phyloP scores from a whole-genome alignment of 2,888 invertebrate genomes.

The Liposcelis brunnea region DNA sequence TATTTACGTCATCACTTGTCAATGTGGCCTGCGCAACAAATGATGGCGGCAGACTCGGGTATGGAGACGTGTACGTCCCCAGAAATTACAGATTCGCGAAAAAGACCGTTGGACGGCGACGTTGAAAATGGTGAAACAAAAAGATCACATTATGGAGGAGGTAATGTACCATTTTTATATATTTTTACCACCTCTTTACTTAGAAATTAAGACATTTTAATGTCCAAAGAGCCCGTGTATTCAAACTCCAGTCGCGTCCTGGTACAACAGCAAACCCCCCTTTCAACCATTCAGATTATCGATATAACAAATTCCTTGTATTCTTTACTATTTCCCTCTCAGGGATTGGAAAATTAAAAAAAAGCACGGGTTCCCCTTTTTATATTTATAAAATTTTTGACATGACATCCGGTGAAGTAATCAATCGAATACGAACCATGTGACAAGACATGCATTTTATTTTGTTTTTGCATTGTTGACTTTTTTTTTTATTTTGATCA shows the following conservation, averaged over 20 bases:
- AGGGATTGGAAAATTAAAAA: no score
- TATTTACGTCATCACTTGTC: conserved; percentile 8
- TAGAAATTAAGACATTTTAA: no score
- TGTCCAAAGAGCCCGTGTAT: no score
- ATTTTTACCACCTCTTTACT: no score
- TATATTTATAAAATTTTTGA: no score
- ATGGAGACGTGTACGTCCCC: conserved; percentile 90
- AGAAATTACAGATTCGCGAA: conserved; percentile 78
- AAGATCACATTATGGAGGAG: conserved; percentile 80
- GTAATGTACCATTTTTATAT: conserved; percentile 29
- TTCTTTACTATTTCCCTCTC: no score
- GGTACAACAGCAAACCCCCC: neutral
- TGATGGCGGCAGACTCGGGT: conserved; percentile 84
- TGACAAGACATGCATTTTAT: no score
- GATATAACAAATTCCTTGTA: conserved; percentile 6
- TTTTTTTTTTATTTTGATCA: no score
- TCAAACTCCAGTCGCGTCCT: conserved; percentile 3
- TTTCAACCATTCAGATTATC: neutral
- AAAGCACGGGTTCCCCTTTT: no score
- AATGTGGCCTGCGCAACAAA: conserved; percentile 27
- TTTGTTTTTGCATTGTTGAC: no score
- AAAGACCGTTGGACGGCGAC: conserved; percentile 74
- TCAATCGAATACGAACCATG: no score
- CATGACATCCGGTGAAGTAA: no score
- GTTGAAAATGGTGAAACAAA: conserved; percentile 77